Percentiles rank a stretch among this genome's conserved stretches.
phyloP scores from a whole-genome alignment of 2,888 invertebrate species.

The Tetanocera ferruginea region DNA sequence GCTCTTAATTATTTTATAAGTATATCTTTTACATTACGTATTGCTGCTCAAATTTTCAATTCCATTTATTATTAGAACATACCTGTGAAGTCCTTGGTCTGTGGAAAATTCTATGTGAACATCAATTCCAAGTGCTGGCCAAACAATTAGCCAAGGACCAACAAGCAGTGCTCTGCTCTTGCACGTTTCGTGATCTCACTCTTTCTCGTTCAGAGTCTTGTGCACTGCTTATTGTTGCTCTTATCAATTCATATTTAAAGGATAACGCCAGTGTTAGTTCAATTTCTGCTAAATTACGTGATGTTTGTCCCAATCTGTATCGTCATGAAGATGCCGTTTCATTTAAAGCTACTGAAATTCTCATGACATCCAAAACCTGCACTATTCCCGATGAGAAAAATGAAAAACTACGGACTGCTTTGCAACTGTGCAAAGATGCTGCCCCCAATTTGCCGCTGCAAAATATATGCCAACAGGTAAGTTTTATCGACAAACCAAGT shows the following conservation, averaged over 20 bases:
- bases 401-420: conserved; percentile 81
- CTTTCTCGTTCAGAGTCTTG: conserved; percentile 74
- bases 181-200: conserved; percentile 73
- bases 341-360: conserved; percentile 93
- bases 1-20: conserved; percentile 81
- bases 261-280: conserved; percentile 96
- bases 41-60: not conserved
- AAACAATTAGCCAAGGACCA: conserved; percentile 78
- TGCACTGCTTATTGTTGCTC: conserved; percentile 81
- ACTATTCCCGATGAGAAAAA: conserved; percentile 83
- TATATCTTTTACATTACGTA: conserved; percentile 56
- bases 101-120: conserved; percentile 93
- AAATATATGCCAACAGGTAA: conserved; percentile 82
- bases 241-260: conserved; percentile 92
- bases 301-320: conserved; percentile 94
- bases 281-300: conserved; percentile 87
- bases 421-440: conserved; percentile 89
- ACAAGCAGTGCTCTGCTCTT: conserved; percentile 75
- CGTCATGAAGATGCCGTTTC: conserved; percentile 95
- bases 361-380: conserved; percentile 84
- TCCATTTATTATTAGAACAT: conserved; percentile 71
- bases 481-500: too few species aligned
- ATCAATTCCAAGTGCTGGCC: conserved; percentile 88
- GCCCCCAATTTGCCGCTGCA: conserved; percentile 88
- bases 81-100: conserved; percentile 91